Evolutionary conservation across 1,140 invertebrate genomes (phyloP), one percentile per base, ranked within the genome.

Genomic region (Limonius californicus): DNA sequence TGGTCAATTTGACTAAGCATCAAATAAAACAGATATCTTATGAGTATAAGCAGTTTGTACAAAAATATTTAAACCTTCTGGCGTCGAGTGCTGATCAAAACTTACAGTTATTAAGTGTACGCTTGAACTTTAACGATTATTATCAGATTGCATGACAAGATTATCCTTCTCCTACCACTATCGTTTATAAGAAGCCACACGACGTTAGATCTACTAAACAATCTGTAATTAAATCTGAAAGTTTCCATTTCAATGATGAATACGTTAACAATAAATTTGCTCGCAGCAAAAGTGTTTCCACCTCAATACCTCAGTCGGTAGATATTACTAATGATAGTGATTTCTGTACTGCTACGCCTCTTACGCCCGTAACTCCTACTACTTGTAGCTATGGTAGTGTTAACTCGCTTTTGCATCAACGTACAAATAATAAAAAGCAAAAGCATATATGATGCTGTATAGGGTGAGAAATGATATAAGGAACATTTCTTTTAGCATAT

Each of bases 61-160:
- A 75, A 18, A 74, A 76, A 16, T 82, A 79, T 67, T 63, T 80
- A 47, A 65, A 80, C 54, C 68, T 75, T 2, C 68, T 81, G 1
- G 77, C 80, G 39, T 77, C 74, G 2, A 78, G 76, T 69, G 62
- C 76, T 0, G 78, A 81, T 69, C 84, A 89, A 27, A 92, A 90
- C 68, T 79, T 97, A 4, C 89, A 94, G 72, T 87, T 93, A 54
- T 83, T 97, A 19, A 93, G 93, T 61, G 93, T 92, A 66, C 84
- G 94, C 20, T 81, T 97, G 19, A 94, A 97, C 78, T 95, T 94
- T 72, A 95, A 94, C 76, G 91, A 93, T 71, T 91, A 91, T 76
- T 95, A 94, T 75, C 91, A 92, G 57, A 64, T 75, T 64, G 65
- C 68, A 59, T 75, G 72, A 75, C 72, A 64, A 43, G 54, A 68